Base-by-base conservation (phyloP, 2,888 invertebrate genomes). In the Nomada hirtipes region DNA sequence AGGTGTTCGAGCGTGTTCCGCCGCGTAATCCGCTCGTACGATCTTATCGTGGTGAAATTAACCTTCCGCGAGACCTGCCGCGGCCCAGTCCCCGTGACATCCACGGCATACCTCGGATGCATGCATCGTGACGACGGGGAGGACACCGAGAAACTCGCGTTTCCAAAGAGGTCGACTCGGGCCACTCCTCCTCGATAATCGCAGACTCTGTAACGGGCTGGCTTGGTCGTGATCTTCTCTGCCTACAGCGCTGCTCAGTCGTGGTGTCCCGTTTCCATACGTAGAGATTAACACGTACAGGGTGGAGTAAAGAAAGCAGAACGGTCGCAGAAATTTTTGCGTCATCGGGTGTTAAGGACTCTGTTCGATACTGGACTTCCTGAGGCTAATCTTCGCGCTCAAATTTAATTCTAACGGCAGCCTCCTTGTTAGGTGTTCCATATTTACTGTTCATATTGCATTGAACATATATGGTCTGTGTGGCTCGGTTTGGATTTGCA, bases 1-100 rank as follows among this genome's bases (percentile, higher is more conserved):
- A 86, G 87, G 87, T 87, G 87, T 82, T 84, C 87, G 85, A 73
- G 64, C 87, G 78, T 84, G 82, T 86, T 86, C 79, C 73, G 57
- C 75, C 70, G 79, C 84, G 78, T 86, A 86, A 86, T 86, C 86
- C 83, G 76, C 84, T 59, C 59, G 67, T 82, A 74, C 76, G 87
- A 87, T 87, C 88, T 87, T 85, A 85, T 85, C 85, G 67, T 57
- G 75, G 73, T 53, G 87, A 79, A 85, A 87, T 87, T 85, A 82
- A 79, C 85, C 87, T 83, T 76, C 80, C 42, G 72, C 83, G 76
- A 67, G 82, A 81, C 73, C 76, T 70, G 82, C 29, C 60, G 74
- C 72, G 69, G 79, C 47, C 71, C 50, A 87, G 83, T 82, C 82
- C 76, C 65, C 87, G 83, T 87, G 87, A 87, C 87, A 87, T 82